Conservation (phyloP, 1,140 invertebrate genomes). For the Bombyx mori region DNA sequence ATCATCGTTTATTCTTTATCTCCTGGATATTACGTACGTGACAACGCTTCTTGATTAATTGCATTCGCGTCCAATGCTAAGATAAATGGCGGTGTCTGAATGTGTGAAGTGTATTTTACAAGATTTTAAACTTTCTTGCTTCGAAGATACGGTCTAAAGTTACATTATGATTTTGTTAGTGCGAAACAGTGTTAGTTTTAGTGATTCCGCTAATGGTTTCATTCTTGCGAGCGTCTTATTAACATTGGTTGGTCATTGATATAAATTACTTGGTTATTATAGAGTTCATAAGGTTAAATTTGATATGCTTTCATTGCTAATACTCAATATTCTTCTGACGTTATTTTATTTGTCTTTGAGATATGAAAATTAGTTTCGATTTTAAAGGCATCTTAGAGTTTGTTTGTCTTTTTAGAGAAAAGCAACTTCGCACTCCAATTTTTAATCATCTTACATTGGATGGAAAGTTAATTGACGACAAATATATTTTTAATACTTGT, state of each 20-base stretch:
- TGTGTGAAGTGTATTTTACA: conserved; percentile 1
- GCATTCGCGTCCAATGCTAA: conserved; percentile 48
- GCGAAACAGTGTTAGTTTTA: conserved; percentile 31
- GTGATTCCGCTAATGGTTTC: conserved; percentile 28
- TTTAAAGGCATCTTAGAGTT: no score
- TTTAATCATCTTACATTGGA: no score
- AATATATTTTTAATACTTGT: no score
- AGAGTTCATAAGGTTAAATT: no score
- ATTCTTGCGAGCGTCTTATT: conserved; percentile 22
- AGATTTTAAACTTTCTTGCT: conserved; percentile 3
- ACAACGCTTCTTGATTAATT: conserved; percentile 66
- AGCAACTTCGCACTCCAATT: no score
- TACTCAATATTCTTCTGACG: no score
- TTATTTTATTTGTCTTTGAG: no score
- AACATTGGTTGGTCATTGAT: conserved; percentile 19
- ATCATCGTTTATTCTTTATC: conserved; percentile 63
- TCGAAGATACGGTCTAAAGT: conserved; percentile 4
- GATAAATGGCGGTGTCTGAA: conserved; percentile 43
- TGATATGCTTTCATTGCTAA: no score
- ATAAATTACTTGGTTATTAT: conserved; percentile 18
- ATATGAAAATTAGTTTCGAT: no score
- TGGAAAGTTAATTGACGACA: no score
- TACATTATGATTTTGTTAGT: background rate
- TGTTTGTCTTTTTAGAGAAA: no score
- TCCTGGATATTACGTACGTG: conserved; percentile 43